phyloP scores from a whole-genome alignment of 1,140 invertebrate species.

The Asobara japonica region DNA sequence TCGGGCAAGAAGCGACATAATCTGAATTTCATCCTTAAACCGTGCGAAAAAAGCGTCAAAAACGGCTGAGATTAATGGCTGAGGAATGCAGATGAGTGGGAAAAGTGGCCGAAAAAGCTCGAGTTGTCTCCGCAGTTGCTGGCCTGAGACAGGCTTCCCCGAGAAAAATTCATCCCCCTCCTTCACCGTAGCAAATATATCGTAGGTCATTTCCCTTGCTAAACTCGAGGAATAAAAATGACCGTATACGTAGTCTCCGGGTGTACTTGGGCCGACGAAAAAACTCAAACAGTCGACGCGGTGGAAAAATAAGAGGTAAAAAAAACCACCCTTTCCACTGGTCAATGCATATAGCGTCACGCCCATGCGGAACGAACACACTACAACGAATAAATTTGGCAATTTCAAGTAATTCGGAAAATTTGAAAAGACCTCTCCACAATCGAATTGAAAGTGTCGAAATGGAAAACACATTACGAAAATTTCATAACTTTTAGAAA shows the following conservation, averaged over 20 bases:
- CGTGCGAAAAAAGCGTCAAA: not conserved
- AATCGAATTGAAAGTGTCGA: no score
- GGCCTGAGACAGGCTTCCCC: constrained; percentile 44
- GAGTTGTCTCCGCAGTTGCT: constrained; percentile 39
- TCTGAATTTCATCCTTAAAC: not conserved
- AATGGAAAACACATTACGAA: not conserved
- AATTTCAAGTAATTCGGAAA: no score
- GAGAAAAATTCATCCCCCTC: constrained; percentile 44
- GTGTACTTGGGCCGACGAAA: constrained; percentile 27
- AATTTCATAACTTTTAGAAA: not conserved
- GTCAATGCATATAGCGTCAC: not conserved
- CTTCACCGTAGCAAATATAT: constrained; percentile 62
- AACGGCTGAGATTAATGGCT: constrained; percentile 58
- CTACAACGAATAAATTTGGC: no score
- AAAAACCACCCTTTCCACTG: not conserved
- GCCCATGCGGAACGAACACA: not conserved
- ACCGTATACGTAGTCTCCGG: constrained; percentile 39
- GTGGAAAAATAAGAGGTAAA: not conserved
- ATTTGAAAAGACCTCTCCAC: no score
- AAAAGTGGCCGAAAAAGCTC: constrained; percentile 46
- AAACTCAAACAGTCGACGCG: constrained; percentile 15
- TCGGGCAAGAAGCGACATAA: not conserved
- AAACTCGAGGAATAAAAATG: constrained; percentile 58
- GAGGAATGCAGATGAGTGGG: constrained; percentile 56
- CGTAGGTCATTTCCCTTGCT: constrained; percentile 61